Evolutionary conservation across 1,140 invertebrate species (phyloP).

Genomic region (Bombus cullumanus): DNA sequence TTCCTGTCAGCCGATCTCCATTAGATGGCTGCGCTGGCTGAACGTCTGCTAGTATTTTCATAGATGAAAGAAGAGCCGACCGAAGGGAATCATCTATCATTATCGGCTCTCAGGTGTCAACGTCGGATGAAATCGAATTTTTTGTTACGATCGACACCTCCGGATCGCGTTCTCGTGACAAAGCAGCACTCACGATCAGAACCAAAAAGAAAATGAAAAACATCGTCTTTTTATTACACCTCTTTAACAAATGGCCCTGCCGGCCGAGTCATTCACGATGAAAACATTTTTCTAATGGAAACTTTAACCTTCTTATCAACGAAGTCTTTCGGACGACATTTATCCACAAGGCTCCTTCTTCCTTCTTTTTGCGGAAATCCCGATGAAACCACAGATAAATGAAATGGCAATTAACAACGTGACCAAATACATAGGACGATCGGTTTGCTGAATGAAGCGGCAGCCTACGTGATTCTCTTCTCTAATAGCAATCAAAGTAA

Average conservation of each 20-base stretch:
- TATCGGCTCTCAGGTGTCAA: conserved; percentile 33
- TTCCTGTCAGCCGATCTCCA: background rate
- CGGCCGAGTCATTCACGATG: background rate
- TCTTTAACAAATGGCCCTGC: background rate
- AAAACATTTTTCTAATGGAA: background rate
- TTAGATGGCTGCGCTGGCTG: background rate
- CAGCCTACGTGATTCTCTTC: conserved; percentile 8
- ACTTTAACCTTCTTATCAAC: background rate
- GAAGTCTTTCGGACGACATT: background rate
- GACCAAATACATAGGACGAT: conserved; percentile 21
- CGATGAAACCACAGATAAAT: conserved; percentile 40
- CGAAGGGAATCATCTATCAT: conserved; percentile 21
- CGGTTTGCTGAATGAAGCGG: background rate
- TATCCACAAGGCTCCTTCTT: background rate
- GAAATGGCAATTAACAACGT: conserved; percentile 59
- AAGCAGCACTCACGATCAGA: background rate
- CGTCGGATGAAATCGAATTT: conserved; percentile 53
- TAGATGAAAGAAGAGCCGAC: conserved; percentile 1
- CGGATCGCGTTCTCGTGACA: conserved; percentile 21
- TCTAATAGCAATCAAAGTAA: conserved; percentile 60
- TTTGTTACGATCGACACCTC: conserved; percentile 42
- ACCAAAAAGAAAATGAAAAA: conserved; percentile 20
- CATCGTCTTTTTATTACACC: background rate
- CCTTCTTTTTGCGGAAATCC: background rate
- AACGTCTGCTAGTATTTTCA: background rate